Base-by-base conservation (phyloP, 2,113 vertebrate species). In the Corythornis cristatus region DNA sequence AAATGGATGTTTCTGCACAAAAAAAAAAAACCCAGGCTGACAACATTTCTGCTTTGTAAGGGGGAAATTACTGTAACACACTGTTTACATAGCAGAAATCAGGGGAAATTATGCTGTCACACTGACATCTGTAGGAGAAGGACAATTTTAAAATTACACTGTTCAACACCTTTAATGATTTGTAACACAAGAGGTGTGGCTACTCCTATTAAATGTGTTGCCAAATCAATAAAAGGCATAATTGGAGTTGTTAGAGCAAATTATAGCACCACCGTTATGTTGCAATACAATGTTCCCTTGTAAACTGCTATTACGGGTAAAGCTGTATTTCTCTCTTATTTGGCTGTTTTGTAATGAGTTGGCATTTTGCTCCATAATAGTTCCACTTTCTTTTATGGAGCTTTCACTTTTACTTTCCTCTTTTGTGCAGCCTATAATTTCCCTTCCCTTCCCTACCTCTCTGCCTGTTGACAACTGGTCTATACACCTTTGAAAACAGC, bases 201-300 rank as follows among this genome's bases (percentile, higher is more conserved):
- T 98, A 98, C 98, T 98, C 98, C 98, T 99, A 99, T 99, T 99
- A 99, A 99, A 99, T 98, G 98, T 98, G 98, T 98, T 98, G 98
- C 98, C 98, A 98, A 99, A 99, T 99, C 99, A 99, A 99, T 99
- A 99, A 98, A 98, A 98, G 98, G 98, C 98, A 99, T 99, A 99
- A 99, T 99, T 99, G 98, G 98, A 99, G 99, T 99, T 99, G 99
- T 99, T 99, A 99, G 99, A 99, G 98, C 98, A 99, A 99, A 99
- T 99, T 99, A 99, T 99, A 99, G 99, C 98, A 97, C 98, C 98
- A 98, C 98, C 98, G 99, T 99, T 99, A 98, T 99, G 98, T 99
- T 98, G 98, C 98, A 98, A 97, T 98, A 99, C 98, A 99, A 98
- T 99, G 98, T 98, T 98, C 98, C 98, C 98, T 98, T 98, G 98